A percentile compares a stretch with the other conserved stretches of the same genome.
phyloP scores from a whole-genome alignment of 2,888 invertebrate genomes.

The Alitta virens region DNA sequence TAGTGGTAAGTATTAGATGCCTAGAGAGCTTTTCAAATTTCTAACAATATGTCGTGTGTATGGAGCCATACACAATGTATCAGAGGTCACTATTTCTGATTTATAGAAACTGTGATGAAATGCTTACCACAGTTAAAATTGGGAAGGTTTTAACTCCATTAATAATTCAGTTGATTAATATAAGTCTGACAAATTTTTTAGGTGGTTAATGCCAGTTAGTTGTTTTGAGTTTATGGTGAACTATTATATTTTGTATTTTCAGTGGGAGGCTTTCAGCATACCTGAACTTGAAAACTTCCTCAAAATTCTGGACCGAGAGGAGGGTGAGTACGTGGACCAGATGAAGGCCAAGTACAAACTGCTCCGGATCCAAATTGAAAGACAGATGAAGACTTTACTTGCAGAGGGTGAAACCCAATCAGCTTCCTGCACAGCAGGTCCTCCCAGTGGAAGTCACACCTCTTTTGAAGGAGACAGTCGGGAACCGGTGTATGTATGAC shows the following conservation, averaged over 20 bases:
- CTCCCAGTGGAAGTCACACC: neutral
- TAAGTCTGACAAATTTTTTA: too few relatives aligned
- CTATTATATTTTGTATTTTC: conserved; percentile 23
- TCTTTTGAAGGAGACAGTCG: neutral
- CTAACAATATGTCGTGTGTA: neutral
- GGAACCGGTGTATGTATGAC: neutral
- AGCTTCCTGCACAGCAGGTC: neutral
- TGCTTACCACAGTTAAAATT: too few relatives aligned
- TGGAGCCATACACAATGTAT: neutral
- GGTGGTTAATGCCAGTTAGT: too few relatives aligned
- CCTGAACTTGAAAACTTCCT: conserved; percentile 64
- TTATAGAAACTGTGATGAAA: too few relatives aligned
- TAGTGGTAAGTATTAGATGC: conserved; percentile 56
- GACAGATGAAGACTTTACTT: conserved; percentile 5
- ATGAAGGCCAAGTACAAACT: conserved; percentile 56
- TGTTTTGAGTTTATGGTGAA: too few relatives aligned
- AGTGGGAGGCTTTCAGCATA: conserved; percentile 64
- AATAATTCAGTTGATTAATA: too few relatives aligned
- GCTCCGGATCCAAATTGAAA: conserved; percentile 8
- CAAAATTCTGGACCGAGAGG: conserved; percentile 61
- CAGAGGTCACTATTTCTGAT: neutral
- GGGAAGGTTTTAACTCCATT: too few relatives aligned
- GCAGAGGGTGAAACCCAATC: neutral
- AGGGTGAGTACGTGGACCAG: conserved; percentile 60
- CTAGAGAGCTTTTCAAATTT: neutral